These are phyloP conservation scores for Geopemphigus sp. DNA, from an alignment of 1,140 invertebrate species.

Conservation along the genomic window DNA sequence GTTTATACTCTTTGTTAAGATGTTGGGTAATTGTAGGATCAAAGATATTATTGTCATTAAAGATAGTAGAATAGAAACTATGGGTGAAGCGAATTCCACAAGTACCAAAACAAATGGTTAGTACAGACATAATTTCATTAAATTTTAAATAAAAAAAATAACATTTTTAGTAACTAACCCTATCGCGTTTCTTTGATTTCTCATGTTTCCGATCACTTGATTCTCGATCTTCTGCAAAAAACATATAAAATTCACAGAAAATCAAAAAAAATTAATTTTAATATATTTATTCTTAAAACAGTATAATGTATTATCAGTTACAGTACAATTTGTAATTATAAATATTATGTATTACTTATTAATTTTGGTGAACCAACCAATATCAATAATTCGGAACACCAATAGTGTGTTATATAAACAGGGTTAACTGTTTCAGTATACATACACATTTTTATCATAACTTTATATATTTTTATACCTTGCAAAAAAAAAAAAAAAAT, in stretches of 20 bases:
- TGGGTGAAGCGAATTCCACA: constrained; percentile 33
- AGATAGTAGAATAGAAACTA: constrained; percentile 38
- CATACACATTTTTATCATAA: no score
- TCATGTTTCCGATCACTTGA: constrained; percentile 46
- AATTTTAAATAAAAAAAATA: constrained; percentile 12
- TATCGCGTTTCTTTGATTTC: constrained; percentile 47
- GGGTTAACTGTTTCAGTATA: no score
- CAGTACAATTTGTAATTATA: no score
- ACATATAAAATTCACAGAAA: neutral
- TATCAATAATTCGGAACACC: neutral
- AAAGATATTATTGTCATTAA: constrained; percentile 31
- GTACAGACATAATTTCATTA: constrained; percentile 23
- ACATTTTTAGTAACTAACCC: constrained; percentile 30
- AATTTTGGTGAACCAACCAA: neutral
- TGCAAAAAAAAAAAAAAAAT: no score
- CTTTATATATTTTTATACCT: no score
- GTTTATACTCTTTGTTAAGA: constrained; percentile 29
- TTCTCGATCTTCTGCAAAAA: constrained; percentile 41
- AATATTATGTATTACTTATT: neutral
- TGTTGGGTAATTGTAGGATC: constrained; percentile 6
- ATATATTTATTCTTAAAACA: neutral
- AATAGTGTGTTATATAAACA: no score
- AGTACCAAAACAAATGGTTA: constrained; percentile 41
- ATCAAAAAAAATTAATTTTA: no score
- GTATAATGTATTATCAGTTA: no score